Evolutionary conservation across 2,888 invertebrate species (phyloP), one percentile per base, ranked within the genome.

Genomic region (Lordiphosa fenestrarum): DNA sequence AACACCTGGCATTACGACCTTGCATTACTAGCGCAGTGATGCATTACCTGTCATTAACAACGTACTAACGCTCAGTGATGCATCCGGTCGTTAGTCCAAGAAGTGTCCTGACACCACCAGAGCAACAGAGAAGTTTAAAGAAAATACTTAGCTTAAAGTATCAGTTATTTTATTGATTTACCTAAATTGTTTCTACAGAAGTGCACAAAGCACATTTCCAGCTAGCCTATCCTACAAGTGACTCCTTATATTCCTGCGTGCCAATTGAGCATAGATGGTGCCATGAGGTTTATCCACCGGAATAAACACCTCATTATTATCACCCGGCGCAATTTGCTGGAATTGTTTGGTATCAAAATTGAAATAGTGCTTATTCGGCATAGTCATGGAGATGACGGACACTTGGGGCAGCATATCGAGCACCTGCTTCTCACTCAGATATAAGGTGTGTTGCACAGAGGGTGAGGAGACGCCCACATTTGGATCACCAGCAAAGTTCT

Each of bases 301-400:
- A 52, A 94, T 91, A 84, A 94, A 94, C 37, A 95, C 94, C 74
- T 94, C 93, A 46, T 94, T 93, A 54, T 91, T 91, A 21, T 93
- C 92, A 0, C 92, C 92, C 15, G 92, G 92, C 10, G 92, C 91
- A 12, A 94, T 90, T 47, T 91, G 90, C 21, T 94, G 93, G 89
- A 95, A 95, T 75, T 93, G 94, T 6, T 93, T 92, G 78, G 94
- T 91, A 85, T 95, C 95, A 40, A 95, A 92, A 71, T 92, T 92
- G 74, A 94, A 92, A 86, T 95, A 95, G 86, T 95, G 95, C 77
- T 94, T 95, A 88, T 95, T 95, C 0, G 95, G 95, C 93, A 95
- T 93, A 60, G 92, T 91, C 93, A 95, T 94, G 71, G 93, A 92
- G 49, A 95, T 93, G 85, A 92, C 92, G 4, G 91, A 90, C 42